Evolutionary conservation across 1,140 invertebrate species (phyloP).

Genomic region (Eumaeus atala): DNA sequence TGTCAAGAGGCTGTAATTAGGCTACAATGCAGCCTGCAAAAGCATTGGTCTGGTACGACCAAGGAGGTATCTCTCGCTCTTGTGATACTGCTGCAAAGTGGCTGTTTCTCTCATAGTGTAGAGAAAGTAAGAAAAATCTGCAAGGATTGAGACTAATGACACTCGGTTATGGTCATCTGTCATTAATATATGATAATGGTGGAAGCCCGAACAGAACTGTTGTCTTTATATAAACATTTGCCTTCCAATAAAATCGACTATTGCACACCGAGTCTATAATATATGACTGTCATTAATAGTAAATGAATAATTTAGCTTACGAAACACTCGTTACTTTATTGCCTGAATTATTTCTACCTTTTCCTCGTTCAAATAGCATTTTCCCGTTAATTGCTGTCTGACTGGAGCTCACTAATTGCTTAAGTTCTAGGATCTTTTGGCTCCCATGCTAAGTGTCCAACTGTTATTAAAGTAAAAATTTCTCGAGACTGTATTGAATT

Average conservation of each 20-base stretch:
- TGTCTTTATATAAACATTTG: background rate
- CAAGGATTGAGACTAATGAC: too few species aligned
- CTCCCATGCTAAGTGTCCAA: conserved; percentile 55
- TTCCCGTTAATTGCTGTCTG: conserved; percentile 69
- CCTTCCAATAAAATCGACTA: too few species aligned
- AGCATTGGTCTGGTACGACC: too few species aligned
- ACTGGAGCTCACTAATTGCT: conserved; percentile 68
- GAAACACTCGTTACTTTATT: conserved; percentile 40
- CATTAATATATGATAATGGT: too few species aligned
- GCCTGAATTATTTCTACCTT: conserved; percentile 65
- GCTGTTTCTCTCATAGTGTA: too few species aligned
- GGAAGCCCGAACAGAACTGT: background rate
- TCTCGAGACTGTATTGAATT: conserved; percentile 60
- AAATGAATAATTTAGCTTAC: conserved; percentile 60
- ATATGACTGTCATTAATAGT: conserved; percentile 54
- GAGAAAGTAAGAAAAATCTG: too few species aligned
- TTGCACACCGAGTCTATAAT: conserved; percentile 19
- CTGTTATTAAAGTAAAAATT: conserved; percentile 64
- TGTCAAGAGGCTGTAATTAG: too few species aligned
- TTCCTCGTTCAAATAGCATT: conserved; percentile 64
- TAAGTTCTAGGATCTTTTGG: conserved; percentile 66
- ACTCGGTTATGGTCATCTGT: too few species aligned
- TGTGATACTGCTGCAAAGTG: too few species aligned
- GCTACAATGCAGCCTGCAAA: too few species aligned
- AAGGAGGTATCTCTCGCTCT: too few species aligned